Evolutionary conservation across 2,888 invertebrate genomes (phyloP).

Genomic region (Helobdella robusta): DNA sequence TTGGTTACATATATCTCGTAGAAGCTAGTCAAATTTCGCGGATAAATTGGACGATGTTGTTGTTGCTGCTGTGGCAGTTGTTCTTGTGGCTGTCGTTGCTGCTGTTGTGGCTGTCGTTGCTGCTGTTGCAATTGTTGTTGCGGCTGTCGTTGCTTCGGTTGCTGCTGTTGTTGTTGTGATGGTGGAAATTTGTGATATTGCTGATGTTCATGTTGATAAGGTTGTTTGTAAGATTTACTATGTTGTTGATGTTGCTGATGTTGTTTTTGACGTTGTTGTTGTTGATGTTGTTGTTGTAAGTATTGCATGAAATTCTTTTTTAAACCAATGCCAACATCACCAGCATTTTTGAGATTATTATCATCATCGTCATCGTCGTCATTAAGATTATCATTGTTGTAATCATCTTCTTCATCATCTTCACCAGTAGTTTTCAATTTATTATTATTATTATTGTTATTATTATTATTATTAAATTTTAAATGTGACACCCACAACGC

Average conservation of each 20-base stretch:
- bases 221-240: neutral
- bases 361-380: conserved; percentile 6
- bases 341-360: conserved; percentile 6
- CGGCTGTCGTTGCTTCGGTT: conserved; percentile 1
- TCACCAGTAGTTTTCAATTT: too few relatives aligned
- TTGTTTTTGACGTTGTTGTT: neutral
- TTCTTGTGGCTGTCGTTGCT: neutral
- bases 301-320: neutral
- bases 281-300: neutral
- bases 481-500: too few relatives aligned
- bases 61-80: neutral
- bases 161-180: neutral
- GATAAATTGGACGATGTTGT: conserved; percentile 6
- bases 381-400: neutral
- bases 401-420: conserved; percentile 7
- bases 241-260: conserved; percentile 1
- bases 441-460: too few relatives aligned
- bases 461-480: too few relatives aligned
- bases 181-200: neutral
- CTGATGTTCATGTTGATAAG: neutral
- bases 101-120: neutral
- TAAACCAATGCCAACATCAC: neutral
- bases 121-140: neutral
- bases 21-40: neutral
- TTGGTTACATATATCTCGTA: neutral